A percentile compares a stretch with the other conserved stretches of the same genome.
Evolutionary conservation across 2,888 invertebrate species (phyloP).

Genomic region (Microdon myrmicae): DNA sequence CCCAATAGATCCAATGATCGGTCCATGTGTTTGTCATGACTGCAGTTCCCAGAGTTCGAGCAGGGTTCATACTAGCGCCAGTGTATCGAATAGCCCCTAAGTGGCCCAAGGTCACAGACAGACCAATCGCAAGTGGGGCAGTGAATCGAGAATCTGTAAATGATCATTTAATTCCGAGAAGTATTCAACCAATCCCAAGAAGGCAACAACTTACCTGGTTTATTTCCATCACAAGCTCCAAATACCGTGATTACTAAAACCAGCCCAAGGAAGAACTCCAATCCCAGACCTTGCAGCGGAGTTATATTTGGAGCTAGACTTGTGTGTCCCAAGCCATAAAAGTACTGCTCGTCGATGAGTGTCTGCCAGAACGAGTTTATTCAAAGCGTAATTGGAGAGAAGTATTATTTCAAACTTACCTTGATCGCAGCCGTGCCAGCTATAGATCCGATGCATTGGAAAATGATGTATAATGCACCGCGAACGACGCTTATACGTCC

Average conservation of each 20-base stretch:
- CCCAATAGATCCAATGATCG: conserved; percentile 92
- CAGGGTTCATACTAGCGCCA: conserved; percentile 93
- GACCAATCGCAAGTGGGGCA: conserved; percentile 87
- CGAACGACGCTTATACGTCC: conserved; percentile 82
- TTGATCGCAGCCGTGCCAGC: conserved; percentile 81
- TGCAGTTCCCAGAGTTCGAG: conserved; percentile 87
- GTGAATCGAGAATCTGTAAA: conserved; percentile 78
- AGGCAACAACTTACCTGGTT: conserved; percentile 58
- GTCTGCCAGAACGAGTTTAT: conserved; percentile 67
- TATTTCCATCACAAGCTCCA: conserved; percentile 72
- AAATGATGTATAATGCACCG: conserved; percentile 81
- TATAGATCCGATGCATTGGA: conserved; percentile 85
- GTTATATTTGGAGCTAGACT: conserved; percentile 72
- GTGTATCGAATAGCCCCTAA: conserved; percentile 85
- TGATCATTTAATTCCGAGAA: not conserved
- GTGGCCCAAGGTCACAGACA: conserved; percentile 87
- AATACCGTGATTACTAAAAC: conserved; percentile 90
- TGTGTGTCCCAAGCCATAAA: conserved; percentile 77
- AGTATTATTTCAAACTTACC: conserved; percentile 62
- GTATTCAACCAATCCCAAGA: not conserved
- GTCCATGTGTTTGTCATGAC: conserved; percentile 79
- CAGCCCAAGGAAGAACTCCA: conserved; percentile 91
- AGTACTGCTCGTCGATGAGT: conserved; percentile 74
- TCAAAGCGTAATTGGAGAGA: not conserved
- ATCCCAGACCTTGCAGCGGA: conserved; percentile 83